Base-by-base conservation (phyloP, 2,888 invertebrate species). In the Melipona bicolor region DNA sequence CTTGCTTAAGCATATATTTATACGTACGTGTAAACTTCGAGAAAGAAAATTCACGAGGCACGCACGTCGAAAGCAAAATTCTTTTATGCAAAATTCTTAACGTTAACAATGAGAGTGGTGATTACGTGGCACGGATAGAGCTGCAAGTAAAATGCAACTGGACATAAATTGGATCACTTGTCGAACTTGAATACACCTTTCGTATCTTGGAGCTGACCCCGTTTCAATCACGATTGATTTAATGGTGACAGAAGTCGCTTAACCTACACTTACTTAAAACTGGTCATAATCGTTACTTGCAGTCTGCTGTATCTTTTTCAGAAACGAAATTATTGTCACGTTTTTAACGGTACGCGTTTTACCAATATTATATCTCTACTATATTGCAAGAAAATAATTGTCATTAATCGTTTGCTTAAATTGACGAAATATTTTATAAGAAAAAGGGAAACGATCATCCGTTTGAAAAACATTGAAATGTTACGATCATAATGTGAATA, bases 201-300 rank as follows among this genome's bases (percentile, higher is more conserved):
- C 43, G 24, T 71, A 71, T 36, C 56, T 24, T 19, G 71, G 15
- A 71, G 59, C 24, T 71, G 71, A 71, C 71, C 59, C 56, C 43
- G 71, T 71, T 71, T 59, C 59, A 43, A 59, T 56, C 56, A n/a
- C n/a, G 56, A 59, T 24, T 59, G 59, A 71, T 71, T 71, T 71
- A 71, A 59, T 56, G 56, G 43, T 71, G 71, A 71, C 71, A 43
- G 24, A 71, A 71, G 43, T 71, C 56, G 56, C 56, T 71, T 43
- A 36, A 71, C n/a, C 71, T 71, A 43, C 71, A 59, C n/a, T 56
- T 71, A 59, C 15, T 56, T 71, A 56, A 4, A 1, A 70, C 70
- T 56, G 27, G 43, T 11, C 24, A 24, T 59, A 56, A 71, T 59
- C 54, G 43, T 24, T 24, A 21, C 56, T 36, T 19, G 56, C 43